Conservation (phyloP, 2,113 vertebrate genomes). For the Otolemur garnettii region DNA sequence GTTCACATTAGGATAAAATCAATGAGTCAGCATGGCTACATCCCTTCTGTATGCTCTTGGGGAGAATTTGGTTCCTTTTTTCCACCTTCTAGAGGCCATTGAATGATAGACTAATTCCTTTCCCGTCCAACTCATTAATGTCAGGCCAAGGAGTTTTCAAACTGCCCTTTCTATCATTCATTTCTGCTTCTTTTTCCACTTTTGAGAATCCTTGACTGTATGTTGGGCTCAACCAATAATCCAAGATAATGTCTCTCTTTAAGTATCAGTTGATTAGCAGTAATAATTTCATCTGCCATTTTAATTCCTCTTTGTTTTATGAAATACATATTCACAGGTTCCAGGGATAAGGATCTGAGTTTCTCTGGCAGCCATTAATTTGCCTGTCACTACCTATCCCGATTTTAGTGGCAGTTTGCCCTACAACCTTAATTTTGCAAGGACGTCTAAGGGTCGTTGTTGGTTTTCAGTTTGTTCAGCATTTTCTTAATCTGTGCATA, state of each 20-base stretch:
- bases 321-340: background rate
- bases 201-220: background rate
- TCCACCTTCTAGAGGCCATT: background rate
- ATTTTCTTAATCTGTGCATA: background rate
- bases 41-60: background rate
- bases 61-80: background rate
- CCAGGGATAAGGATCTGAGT: background rate
- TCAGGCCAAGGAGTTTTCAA: background rate
- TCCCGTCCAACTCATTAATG: background rate
- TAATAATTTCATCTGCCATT: background rate
- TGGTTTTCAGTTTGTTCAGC: background rate
- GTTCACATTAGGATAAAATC: background rate
- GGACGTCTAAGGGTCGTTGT: background rate
- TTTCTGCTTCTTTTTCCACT: background rate
- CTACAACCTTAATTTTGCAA: background rate
- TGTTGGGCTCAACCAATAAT: background rate
- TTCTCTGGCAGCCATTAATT: background rate
- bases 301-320: background rate
- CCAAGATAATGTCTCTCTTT: background rate
- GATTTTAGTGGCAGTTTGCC: background rate
- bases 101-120: background rate
- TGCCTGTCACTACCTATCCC: background rate
- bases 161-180: background rate
- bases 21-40: background rate
- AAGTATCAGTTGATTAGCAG: background rate